phyloP scores from a whole-genome alignment of 2,113 vertebrate species.

The Telmatochromis brichardi region DNA sequence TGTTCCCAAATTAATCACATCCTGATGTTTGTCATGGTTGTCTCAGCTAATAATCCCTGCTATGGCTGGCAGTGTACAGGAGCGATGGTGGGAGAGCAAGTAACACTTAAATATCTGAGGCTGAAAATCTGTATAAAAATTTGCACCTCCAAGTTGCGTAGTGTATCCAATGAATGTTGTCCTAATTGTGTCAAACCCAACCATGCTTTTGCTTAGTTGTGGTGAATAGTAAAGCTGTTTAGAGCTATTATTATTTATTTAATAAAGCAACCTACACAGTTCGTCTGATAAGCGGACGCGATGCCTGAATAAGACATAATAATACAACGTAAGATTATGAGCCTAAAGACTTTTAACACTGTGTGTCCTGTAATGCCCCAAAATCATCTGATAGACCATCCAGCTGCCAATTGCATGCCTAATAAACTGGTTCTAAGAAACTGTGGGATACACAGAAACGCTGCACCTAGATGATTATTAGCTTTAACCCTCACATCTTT shows the following conservation, averaged over 20 bases:
- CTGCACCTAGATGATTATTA: fast-evolving
- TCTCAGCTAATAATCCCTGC: not conserved
- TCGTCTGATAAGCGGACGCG: not conserved
- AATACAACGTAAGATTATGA: not conserved
- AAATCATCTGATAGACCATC: not conserved
- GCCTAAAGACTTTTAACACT: not conserved
- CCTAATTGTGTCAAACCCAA: not conserved
- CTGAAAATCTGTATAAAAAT: not conserved
- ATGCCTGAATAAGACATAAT: not conserved
- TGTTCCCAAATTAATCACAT: not conserved
- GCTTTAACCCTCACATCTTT: not conserved
- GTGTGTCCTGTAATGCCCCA: not conserved
- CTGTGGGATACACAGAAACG: not conserved
- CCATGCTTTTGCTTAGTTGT: not conserved
- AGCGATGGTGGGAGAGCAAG: not conserved
- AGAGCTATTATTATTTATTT: not conserved
- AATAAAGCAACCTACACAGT: not conserved
- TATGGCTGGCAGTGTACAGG: not conserved
- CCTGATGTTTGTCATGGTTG: not conserved
- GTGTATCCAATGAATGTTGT: not conserved
- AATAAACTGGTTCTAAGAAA: not conserved
- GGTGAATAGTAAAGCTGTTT: not conserved
- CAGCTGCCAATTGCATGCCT: not conserved
- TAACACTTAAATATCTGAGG: not conserved
- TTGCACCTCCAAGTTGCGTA: not conserved